phyloP scores from a whole-genome alignment of 1,140 invertebrate species.

The Drosophila auraria region DNA sequence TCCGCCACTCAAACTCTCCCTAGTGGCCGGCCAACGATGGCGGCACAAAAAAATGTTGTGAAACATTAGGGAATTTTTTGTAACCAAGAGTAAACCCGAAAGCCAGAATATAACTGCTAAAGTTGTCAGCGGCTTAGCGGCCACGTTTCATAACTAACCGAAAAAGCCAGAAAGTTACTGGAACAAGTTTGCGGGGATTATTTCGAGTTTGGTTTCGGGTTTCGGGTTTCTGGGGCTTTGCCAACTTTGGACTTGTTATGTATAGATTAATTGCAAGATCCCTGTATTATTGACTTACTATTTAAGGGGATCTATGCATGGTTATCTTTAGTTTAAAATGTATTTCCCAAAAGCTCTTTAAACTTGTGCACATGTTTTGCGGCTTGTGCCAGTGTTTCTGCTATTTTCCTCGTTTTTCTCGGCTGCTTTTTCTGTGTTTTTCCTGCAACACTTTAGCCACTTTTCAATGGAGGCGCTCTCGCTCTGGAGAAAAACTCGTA shows the following conservation, averaged over 20 bases:
- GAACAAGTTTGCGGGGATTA: slow-evolving; percentile 33
- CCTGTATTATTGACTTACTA: not conserved
- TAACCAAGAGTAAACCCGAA: not conserved
- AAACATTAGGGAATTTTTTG: slow-evolving; percentile 20
- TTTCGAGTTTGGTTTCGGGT: not conserved
- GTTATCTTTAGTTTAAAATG: slow-evolving; percentile 8
- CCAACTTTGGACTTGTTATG: slow-evolving; percentile 20
- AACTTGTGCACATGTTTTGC: slow-evolving; percentile 34
- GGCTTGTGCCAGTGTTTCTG: slow-evolving; percentile 31
- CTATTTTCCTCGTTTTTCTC: slow-evolving; percentile 18
- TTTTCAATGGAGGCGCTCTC: slow-evolving; percentile 54
- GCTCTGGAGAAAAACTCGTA: slow-evolving; percentile 55
- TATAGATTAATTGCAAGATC: slow-evolving; percentile 25
- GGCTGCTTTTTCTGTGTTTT: slow-evolving; percentile 11
- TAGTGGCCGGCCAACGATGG: slow-evolving; percentile 7
- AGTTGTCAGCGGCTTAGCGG: slow-evolving; percentile 7
- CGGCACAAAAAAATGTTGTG: not conserved
- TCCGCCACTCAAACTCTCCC: not conserved
- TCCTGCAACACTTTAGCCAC: slow-evolving; percentile 64
- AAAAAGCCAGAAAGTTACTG: slow-evolving; percentile 18
- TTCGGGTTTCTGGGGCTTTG: slow-evolving; percentile 3
- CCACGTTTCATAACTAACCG: slow-evolving; percentile 19
- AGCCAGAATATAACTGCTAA: not conserved
- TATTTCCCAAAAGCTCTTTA: slow-evolving; percentile 1
- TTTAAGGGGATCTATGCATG: no score